Base-by-base conservation (phyloP, 2,888 invertebrate genomes). In the Saturnia pavonia region DNA sequence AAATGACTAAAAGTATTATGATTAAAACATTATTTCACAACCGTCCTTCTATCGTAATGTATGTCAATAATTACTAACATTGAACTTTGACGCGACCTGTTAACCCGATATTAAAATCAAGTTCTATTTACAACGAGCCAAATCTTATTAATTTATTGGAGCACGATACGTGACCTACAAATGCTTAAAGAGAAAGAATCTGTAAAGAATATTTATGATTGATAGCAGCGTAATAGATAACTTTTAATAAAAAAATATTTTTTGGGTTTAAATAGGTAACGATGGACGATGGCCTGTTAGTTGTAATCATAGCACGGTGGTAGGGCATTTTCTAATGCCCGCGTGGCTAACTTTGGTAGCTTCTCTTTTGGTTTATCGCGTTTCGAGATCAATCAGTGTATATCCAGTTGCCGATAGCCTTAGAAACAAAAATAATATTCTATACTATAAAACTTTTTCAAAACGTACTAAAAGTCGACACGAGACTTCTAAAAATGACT, bases 31-130 rank as follows among this genome's bases (percentile, higher is more conserved):
- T 16, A 34, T 63, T 65, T 48, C 14, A 63, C 65, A n/a, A 66
- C 22, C 22, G 69, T 51, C 65, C 65, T 66, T 43, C 48, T 69
- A 65, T 40, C 48, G 48, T 65, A 69, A 69, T 69, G 40, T 69
- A 69, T 69, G 69, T 34, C 48, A 69, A 66, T 69, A 69, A 69
- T 65, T 51, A 66, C 51, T 69, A 69, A 69, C 69, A 69, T 65
- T 70, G 70, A 70, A 70, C 54, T 54, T 66, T 51, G 54, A 54
- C 8, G 70, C 65, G 71, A 69, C 71, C 71, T 42, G 48, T 71
- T 71, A 65, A 51, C 71, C 68, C 51, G 68, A 68, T 68, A 68
- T 68, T 57, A 60, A 72, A 68, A 72, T 68, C 48, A 68, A 69
- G 68, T 40, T 40, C 65, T 14, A 57, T 63, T 63, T 69, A 16